Percentiles rank a stretch among this genome's conserved stretches.
Evolutionary conservation across 2,888 invertebrate species (phyloP).

Genomic region (Conops quadrifasciatus): DNA sequence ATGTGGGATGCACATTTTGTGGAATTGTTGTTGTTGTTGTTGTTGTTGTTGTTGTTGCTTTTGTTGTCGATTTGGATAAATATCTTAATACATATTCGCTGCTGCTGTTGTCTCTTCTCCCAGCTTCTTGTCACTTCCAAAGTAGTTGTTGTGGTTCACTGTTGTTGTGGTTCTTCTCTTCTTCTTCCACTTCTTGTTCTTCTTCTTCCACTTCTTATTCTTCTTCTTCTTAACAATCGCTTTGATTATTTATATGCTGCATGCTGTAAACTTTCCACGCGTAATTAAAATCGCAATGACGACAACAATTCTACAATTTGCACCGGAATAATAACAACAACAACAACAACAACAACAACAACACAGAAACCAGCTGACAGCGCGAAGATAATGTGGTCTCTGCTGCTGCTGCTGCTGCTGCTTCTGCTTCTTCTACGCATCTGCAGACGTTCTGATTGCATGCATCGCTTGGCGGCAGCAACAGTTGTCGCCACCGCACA

Average conservation of each 20-base stretch:
- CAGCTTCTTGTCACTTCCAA: constrained; percentile 8
- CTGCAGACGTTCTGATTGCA: background rate
- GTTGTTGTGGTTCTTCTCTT: background rate
- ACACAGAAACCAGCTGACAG: constrained; percentile 12
- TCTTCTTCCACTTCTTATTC: background rate
- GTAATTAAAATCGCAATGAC: constrained; percentile 32
- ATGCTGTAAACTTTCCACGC: constrained; percentile 30
- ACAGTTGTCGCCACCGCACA: constrained; percentile 32
- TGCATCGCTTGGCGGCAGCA: constrained; percentile 2
- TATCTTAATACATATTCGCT: too few species aligned
- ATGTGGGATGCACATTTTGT: too few species aligned
- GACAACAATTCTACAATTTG: background rate
- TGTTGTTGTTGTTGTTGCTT: too few species aligned
- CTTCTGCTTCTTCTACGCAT: constrained; percentile 1
- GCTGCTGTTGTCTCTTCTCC: too few species aligned
- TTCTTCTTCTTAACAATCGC: constrained; percentile 22
- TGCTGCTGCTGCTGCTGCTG: constrained; percentile 13
- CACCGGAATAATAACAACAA: background rate
- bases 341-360: constrained; percentile 4
- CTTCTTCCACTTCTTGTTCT: background rate
- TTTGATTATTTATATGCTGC: constrained; percentile 29
- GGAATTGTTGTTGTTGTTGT: too few species aligned
- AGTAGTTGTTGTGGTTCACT: background rate
- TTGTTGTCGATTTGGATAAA: too few species aligned
- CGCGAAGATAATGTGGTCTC: background rate